These are phyloP conservation scores for Drosophila koepferae DNA, from an alignment of 2,888 invertebrate genomes.

Conservation along the genomic window DNA sequence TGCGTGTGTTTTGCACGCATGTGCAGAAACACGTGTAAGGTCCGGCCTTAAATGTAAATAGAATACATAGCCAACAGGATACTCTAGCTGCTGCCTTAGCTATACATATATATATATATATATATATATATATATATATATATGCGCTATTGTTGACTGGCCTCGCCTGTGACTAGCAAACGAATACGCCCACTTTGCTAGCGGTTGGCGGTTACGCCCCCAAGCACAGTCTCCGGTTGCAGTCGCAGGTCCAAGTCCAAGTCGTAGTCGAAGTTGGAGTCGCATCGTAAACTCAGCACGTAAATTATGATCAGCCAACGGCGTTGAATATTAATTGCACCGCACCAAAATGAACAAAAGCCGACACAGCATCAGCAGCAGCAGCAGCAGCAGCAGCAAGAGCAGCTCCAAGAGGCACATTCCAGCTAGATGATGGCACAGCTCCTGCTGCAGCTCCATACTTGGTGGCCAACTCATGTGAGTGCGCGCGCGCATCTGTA, in stretches of 20 bases:
- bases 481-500: constrained; percentile 77
- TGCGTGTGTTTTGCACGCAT: constrained; percentile 28
- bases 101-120: not conserved
- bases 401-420: constrained; percentile 40
- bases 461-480: constrained; percentile 61
- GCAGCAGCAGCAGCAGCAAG: constrained; percentile 2
- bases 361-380: constrained; percentile 45
- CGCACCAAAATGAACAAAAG: constrained; percentile 77
- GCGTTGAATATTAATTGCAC: constrained; percentile 85
- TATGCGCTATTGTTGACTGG: constrained; percentile 47
- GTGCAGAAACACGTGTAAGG: constrained; percentile 57
- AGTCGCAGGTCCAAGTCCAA: constrained; percentile 1
- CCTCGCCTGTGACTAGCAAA: constrained; percentile 46
- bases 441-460: constrained; percentile 42
- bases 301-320: constrained; percentile 85
- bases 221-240: constrained; percentile 35
- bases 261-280: constrained; percentile 46
- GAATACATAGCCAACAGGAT: constrained; percentile 40
- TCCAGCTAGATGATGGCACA: constrained; percentile 64
- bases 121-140: not conserved
- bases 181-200: constrained; percentile 67
- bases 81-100: not conserved
- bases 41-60: constrained; percentile 52
- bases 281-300: constrained; percentile 84
- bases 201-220: constrained; percentile 69